Percentiles rank a stretch among this genome's conserved stretches.
phyloP scores from a whole-genome alignment of 2,888 invertebrate genomes.

The Dichetophora obliterata region DNA sequence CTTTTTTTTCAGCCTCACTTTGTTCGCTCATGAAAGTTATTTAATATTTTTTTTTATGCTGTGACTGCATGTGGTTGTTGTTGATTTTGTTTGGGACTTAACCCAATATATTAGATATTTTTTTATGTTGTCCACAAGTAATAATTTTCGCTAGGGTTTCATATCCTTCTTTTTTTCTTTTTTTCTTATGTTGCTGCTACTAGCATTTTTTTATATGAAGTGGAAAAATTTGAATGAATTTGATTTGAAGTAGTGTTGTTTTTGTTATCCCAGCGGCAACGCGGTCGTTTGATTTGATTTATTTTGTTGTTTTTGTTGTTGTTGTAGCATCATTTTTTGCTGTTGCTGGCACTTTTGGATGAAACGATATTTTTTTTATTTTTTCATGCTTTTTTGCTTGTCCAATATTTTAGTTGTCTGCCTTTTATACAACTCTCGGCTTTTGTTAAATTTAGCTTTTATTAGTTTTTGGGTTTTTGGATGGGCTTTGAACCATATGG shows the following conservation, averaged over 20 bases:
- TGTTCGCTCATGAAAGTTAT: neutral
- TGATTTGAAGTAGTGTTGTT: slow-evolving; percentile 12
- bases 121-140: slow-evolving; percentile 27
- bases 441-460: slow-evolving; percentile 9
- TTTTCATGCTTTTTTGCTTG: neutral
- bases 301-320: slow-evolving; percentile 22
- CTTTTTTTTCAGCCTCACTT: neutral
- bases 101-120: neutral
- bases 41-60: neutral
- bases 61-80: neutral
- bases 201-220: slow-evolving; percentile 5
- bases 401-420: neutral
- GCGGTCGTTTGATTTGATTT: slow-evolving; percentile 31
- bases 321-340: slow-evolving; percentile 10
- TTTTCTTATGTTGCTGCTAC: neutral
- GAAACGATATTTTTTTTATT: neutral
- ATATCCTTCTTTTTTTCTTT: slow-evolving; percentile 17
- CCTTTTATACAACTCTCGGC: neutral
- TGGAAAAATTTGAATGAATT: slow-evolving; percentile 30
- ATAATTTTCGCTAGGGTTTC: slow-evolving; percentile 30
- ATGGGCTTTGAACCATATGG: neutral
- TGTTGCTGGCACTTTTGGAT: slow-evolving; percentile 14
- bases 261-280: slow-evolving; percentile 17
- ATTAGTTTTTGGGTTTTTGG: slow-evolving; percentile 7
- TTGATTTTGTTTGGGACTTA: neutral